A percentile compares a stretch with the other conserved stretches of the same genome.
These are phyloP conservation scores for Hemibagrus guttatus DNA, from an alignment of 2,797 vertebrate genomes.

Conservation along the genomic window DNA sequence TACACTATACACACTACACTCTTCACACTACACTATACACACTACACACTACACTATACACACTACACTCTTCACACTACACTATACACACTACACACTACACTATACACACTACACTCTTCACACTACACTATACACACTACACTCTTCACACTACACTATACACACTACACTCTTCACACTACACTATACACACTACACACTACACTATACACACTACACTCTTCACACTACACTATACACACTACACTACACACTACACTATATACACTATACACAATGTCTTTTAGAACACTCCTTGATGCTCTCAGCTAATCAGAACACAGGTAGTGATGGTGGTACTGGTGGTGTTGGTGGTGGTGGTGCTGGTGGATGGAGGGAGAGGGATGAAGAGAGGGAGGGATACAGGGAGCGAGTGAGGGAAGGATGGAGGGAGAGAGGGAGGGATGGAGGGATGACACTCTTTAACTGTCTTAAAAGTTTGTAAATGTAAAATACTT, in stretches of 20 bases:
- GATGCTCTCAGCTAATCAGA: neutral
- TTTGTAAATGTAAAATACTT: neutral
- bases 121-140: neutral
- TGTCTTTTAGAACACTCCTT: neutral
- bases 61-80: neutral
- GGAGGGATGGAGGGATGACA: neutral
- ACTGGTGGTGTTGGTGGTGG: neutral
- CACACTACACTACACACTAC: neutral
- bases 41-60: neutral
- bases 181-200: neutral
- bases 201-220: neutral
- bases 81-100: neutral
- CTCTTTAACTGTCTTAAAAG: neutral
- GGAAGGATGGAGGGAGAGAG: too few species aligned
- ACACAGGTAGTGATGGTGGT: neutral
- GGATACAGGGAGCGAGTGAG: too few species aligned
- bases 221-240: neutral
- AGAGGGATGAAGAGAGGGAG: constrained; percentile 21
- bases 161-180: neutral
- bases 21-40: neutral
- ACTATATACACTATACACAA: neutral
- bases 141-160: neutral
- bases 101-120: neutral
- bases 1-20: too few species aligned
- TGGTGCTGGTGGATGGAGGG: neutral